These are phyloP conservation scores for Opisthograptis luteolata DNA, from an alignment of 2,888 invertebrate species.

Conservation along the genomic window DNA sequence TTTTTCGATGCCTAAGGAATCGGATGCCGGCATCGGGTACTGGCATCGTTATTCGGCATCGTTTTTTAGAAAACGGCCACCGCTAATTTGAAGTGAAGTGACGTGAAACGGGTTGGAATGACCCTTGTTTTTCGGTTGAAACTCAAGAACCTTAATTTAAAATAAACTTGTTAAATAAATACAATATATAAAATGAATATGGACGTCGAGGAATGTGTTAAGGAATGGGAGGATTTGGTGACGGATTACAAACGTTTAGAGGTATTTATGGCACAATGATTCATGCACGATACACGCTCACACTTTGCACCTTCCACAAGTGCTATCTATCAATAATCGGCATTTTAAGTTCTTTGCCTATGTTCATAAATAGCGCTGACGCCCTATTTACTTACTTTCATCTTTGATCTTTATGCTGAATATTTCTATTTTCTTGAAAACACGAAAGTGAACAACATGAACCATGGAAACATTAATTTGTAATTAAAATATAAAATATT, in stretches of 20 bases:
- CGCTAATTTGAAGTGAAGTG: constrained; percentile 8
- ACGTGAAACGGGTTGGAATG: constrained; percentile 23
- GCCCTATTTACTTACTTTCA: too few relatives aligned
- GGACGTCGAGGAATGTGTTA: constrained; percentile 86
- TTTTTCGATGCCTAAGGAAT: too few relatives aligned
- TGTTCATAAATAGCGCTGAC: neutral
- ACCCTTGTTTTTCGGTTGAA: constrained; percentile 22
- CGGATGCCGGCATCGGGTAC: too few relatives aligned
- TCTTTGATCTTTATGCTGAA: too few relatives aligned
- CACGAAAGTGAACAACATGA: too few relatives aligned
- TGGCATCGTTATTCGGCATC: too few relatives aligned
- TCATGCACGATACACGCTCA: constrained; percentile 15
- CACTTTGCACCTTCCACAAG: constrained; percentile 16
- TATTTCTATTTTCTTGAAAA: too few relatives aligned
- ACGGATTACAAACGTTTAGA: constrained; percentile 92
- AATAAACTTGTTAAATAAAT: constrained; percentile 11
- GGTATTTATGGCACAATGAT: constrained; percentile 81
- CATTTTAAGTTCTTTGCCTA: neutral
- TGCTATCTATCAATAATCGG: constrained; percentile 7
- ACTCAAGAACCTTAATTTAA: constrained; percentile 31
- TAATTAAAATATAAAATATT: too few relatives aligned
- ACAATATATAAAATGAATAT: constrained; percentile 53
- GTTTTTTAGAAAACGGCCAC: too few relatives aligned
- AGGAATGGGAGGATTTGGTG: constrained; percentile 92
- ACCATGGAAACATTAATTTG: too few relatives aligned